A percentile compares a stretch with the other conserved stretches of the same genome.
Evolutionary conservation across 2,797 vertebrate genomes (phyloP).

Genomic region (Pangasius djambal): DNA sequence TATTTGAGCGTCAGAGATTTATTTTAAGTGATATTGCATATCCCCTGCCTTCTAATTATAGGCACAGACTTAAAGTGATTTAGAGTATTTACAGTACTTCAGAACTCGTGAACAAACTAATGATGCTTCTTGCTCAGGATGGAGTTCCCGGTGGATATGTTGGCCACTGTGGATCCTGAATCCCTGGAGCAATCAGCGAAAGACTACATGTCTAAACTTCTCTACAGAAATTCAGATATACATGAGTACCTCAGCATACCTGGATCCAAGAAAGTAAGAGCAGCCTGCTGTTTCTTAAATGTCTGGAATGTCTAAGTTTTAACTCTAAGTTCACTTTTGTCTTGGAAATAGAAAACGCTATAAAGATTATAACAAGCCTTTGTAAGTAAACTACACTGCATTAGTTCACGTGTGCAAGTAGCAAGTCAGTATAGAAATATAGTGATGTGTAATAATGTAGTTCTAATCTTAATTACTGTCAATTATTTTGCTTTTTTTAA

Average conservation of each 20-base stretch:
- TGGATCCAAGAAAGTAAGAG: slow-evolving; percentile 72
- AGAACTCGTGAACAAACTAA: background rate
- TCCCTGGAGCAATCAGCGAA: slow-evolving; percentile 76
- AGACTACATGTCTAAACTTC: slow-evolving; percentile 75
- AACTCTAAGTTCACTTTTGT: background rate
- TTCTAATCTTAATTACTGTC: background rate
- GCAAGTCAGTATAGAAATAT: background rate
- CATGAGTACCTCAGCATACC: slow-evolving; percentile 75
- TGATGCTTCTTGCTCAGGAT: slow-evolving; percentile 69
- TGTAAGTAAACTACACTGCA: background rate
- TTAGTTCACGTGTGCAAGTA: background rate
- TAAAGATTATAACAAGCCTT: background rate
- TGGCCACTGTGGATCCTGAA: slow-evolving; percentile 74
- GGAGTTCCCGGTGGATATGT: slow-evolving; percentile 86
- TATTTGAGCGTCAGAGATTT: background rate
- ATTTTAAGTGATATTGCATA: background rate
- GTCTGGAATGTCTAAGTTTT: background rate
- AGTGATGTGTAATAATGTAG: background rate
- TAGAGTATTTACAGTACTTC: background rate
- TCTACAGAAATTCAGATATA: slow-evolving; percentile 67
- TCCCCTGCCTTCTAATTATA: background rate
- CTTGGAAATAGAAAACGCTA: background rate
- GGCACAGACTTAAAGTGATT: background rate
- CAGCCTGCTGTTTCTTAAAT: background rate
- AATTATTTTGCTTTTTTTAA: slow-evolving; percentile 21